Base-by-base conservation (phyloP, 2,888 invertebrate species). In the Arge pagana region DNA sequence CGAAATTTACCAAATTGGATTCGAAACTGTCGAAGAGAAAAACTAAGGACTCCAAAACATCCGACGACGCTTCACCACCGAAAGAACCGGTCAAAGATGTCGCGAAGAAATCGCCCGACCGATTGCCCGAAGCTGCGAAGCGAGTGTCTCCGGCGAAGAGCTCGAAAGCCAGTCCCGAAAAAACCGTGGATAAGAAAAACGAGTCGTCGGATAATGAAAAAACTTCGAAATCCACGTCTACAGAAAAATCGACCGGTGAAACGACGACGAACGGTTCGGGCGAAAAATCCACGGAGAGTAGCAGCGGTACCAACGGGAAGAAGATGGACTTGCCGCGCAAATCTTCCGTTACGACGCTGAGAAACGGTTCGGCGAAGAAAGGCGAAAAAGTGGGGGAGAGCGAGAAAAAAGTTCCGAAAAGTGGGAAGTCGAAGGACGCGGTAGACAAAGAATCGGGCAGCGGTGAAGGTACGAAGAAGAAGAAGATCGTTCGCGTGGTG, bases 401-500 rank as follows among this genome's bases (percentile, higher is more conserved):
- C 3, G 66, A 63, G 1, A 72, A 65, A 28, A 69, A 59, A 23
- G 37, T 50, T 0, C 66, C 62, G 24, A 69, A 66, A 48, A 11
- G 57, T 1, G 48, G 48, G 2, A 68, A 67, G 37, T 7, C 61
- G 4, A 66, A 62, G 3, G 68, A 67, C 23, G 33, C 51, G 1
- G 13, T 21, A 4, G 61, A 60, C 1, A 41, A 39, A 19, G 58
- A 54, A 1, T 59, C 61, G 15, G 70, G 66, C 3, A 62, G 57
- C 2, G 57, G 57, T 13, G 66, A 67, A 3, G 64, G 58, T 1
- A 54, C 58, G 4, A 74, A 63, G 58, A 72, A 62, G 55, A 68
- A 72, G 36, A 71, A 60, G 37, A 65, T 71, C 3, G 68, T 71
- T 0, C 56, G 71, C 1, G 71, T 67, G 0, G 68, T 70, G 10